These are phyloP conservation scores for Agrotis ipsilon DNA, from an alignment of 2,888 invertebrate genomes.

Conservation along the genomic window DNA sequence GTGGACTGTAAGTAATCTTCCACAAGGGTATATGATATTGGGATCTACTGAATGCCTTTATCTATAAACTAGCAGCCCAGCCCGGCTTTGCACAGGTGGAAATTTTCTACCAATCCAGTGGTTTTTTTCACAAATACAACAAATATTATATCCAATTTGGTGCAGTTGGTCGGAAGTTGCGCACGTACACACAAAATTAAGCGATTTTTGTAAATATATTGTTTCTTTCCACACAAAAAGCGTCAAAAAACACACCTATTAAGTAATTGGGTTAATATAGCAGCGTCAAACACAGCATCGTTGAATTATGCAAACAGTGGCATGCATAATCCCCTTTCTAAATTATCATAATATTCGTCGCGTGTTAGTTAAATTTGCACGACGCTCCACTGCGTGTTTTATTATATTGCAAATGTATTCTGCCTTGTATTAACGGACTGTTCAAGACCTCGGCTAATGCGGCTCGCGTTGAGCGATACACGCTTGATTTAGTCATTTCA, in stretches of 20 bases:
- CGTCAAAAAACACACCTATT: constrained; percentile 36
- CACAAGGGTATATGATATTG: too few relatives aligned
- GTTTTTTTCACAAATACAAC: too few relatives aligned
- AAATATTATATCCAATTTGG: too few relatives aligned
- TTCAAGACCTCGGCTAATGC: background rate
- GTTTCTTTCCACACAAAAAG: constrained; percentile 4
- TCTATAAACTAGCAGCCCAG: too few relatives aligned
- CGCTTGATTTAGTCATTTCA: background rate
- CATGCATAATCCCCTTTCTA: constrained; percentile 59
- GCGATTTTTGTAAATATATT: too few relatives aligned
- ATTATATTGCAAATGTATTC: constrained; percentile 61
- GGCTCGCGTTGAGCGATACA: background rate
- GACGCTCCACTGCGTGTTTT: constrained; percentile 51
- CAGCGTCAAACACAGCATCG: constrained; percentile 47
- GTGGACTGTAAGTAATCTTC: too few relatives aligned
- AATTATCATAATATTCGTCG: constrained; percentile 65
- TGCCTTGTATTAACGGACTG: constrained; percentile 27
- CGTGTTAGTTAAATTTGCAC: constrained; percentile 62
- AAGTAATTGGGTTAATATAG: constrained; percentile 53
- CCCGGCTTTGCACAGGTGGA: too few relatives aligned
- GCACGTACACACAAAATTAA: too few relatives aligned
- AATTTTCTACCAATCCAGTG: too few relatives aligned
- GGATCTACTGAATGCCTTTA: too few relatives aligned
- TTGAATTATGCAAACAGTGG: constrained; percentile 61
- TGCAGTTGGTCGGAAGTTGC: too few relatives aligned